phyloP scores from a whole-genome alignment of 2,888 invertebrate genomes.

The Leptura quadrifasciata region DNA sequence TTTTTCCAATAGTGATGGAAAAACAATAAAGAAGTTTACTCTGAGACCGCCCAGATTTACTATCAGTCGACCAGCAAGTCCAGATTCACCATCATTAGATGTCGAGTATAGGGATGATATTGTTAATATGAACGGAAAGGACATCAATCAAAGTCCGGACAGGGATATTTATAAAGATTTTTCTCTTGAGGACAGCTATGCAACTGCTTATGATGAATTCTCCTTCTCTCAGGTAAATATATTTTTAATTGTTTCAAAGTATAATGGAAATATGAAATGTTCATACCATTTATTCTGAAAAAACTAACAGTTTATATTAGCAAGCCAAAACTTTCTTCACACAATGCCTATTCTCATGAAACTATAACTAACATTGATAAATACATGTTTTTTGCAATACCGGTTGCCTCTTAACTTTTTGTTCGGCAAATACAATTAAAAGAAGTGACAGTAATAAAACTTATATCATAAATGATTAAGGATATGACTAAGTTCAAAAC shows the following conservation, averaged over 20 bases:
- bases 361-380: no score
- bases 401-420: no score
- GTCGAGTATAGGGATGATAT: conserved; percentile 18
- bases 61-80: conserved; percentile 49
- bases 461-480: no score
- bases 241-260: not conserved
- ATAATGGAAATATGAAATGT: no score
- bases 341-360: no score
- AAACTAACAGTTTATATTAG: no score
- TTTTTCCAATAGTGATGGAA: conserved; percentile 50
- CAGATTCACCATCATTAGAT: conserved; percentile 54
- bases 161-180: not conserved
- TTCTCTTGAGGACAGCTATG: conserved; percentile 19
- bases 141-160: not conserved
- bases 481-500: no score
- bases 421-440: no score
- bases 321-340: no score
- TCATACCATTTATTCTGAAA: no score
- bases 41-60: conserved; percentile 44
- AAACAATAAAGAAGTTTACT: conserved; percentile 53
- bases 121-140: not conserved
- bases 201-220: conserved; percentile 18
- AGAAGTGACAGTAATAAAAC: no score
- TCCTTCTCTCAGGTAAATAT: conserved; percentile 33
- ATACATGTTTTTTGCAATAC: no score